Base-by-base conservation (phyloP, 2,113 vertebrate species). In the Labeo rohita region DNA sequence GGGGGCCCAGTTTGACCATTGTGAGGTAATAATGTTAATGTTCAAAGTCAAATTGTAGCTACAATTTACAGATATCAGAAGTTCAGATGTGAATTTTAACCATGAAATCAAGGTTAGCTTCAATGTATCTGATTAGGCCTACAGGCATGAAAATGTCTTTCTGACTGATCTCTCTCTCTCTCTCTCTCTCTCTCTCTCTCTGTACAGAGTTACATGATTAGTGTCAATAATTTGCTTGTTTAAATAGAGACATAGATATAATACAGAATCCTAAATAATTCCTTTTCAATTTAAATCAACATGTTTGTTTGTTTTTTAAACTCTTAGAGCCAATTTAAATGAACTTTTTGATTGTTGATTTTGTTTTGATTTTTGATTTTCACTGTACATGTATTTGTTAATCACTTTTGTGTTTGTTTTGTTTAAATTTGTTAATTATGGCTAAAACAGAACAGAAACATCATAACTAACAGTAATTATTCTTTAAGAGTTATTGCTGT, bases 1-100 rank as follows among this genome's bases (percentile, higher is more conserved):
- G 84, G 74, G 65, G 78, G 78, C 45, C 36, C 18, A 82, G 36
- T 45, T 68, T 66, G 54, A 28, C 72, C 21, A 34, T 15, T 47
- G 54, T 16, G n/a, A 76, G 16, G 3, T 66, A 36, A 61, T 23
- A 2, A 18, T 7, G 18, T 50, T 28, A 9, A 36, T 77, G 8
- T 36, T 81, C 0, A 78, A 36, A 47, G 23, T 18, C 15, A 49
- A 56, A 56, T 6, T 28, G 49, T 15, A 4, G 23, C 8, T 21
- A 39, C 39, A 21, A n/a, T 34, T 3, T 23, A 63, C 39, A 45
- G 18, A 47, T n/a, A n/a, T 80, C 39, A 45, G 0, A 47, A 11
- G 18, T 50, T 75, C 43, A 47, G 5, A 39, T 23, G 10, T 11
- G 45, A 74, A n/a, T 74, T 74, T 74, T 47, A 43, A 47, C 4